Base-by-base conservation (phyloP, 1,140 invertebrate genomes). In the Solen grandis region DNA sequence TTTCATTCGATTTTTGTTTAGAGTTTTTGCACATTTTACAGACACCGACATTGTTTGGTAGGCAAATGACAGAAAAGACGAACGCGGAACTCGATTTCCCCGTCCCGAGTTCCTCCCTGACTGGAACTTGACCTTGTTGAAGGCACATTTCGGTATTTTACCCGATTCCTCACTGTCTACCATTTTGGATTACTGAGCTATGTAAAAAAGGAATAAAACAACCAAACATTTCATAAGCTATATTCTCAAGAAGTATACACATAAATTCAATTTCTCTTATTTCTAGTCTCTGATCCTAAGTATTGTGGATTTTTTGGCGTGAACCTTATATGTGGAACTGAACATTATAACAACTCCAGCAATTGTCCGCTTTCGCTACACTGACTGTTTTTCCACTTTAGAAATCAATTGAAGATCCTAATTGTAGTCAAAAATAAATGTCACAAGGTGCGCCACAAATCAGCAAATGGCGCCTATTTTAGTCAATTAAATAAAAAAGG, bases 241-340 rank as follows among this genome's bases (percentile, higher is more conserved):
- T 57, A 57, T 57, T 57, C n/a, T 57, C 54, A 57, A 57, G n/a
- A 57, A 57, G 5, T n/a, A 57, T 57, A 57, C 54, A n/a, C n/a
- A n/a, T n/a, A n/a, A n/a, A n/a, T n/a, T n/a, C n/a, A n/a, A n/a
- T n/a, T n/a, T n/a, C n/a, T n/a, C n/a, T n/a, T n/a, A n/a, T n/a
- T n/a, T n/a, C n/a, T n/a, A n/a, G n/a, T n/a, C n/a, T n/a, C n/a
- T n/a, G n/a, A n/a, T n/a, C n/a, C n/a, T n/a, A n/a, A n/a, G n/a
- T n/a, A n/a, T n/a, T n/a, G n/a, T n/a, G n/a, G n/a, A n/a, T n/a
- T n/a, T n/a, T n/a, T n/a, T n/a, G n/a, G n/a, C n/a, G n/a, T n/a
- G n/a, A n/a, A n/a, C n/a, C n/a, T n/a, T n/a, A n/a, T n/a, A n/a
- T 22, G n/a, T n/a, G n/a, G 54, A 10, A 57, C 54, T n/a, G n/a